Percentiles rank a stretch among this genome's conserved stretches.
Conservation (phyloP, 2,797 vertebrate genomes). For the Esox lucius region DNA sequence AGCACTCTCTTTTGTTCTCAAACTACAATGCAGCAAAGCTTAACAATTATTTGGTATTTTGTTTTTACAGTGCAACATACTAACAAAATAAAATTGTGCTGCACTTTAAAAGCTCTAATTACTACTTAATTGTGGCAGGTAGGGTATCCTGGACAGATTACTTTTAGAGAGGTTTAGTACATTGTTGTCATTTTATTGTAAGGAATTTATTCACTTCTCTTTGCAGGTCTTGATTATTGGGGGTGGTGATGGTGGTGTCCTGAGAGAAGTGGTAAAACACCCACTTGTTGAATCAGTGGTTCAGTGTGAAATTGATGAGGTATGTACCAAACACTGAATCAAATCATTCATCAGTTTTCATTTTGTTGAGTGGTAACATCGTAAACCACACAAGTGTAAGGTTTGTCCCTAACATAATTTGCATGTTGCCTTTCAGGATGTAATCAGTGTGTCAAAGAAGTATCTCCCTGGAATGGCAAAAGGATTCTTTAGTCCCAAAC, state of each 20-base stretch:
- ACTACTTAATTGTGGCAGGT: not conserved
- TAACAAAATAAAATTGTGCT: too few species aligned
- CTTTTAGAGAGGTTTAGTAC: not conserved
- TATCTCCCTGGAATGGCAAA: conserved; percentile 95
- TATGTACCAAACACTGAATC: conserved; percentile 50
- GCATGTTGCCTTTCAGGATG: conserved; percentile 78
- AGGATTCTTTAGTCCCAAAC: conserved; percentile 92
- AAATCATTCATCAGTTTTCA: not conserved
- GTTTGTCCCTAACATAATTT: not conserved
- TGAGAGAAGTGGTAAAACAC: conserved; percentile 94
- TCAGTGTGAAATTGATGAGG: conserved; percentile 97
- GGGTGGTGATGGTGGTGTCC: conserved; percentile 92
- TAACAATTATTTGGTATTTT: too few species aligned
- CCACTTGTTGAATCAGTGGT: conserved; percentile 88
- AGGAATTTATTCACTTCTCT: not conserved
- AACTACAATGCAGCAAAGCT: too few species aligned
- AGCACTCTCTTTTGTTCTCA: too few species aligned
- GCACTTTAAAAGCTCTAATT: too few species aligned
- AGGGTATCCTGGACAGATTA: not conserved
- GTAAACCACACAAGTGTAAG: not conserved
- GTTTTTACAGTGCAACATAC: too few species aligned
- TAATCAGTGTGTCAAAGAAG: conserved; percentile 95
- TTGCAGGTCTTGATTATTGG: conserved; percentile 93
- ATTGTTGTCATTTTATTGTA: not conserved
- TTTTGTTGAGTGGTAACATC: not conserved